Evolutionary conservation across 2,113 vertebrate genomes (phyloP).

Genomic region (Anser brachyrhynchus): DNA sequence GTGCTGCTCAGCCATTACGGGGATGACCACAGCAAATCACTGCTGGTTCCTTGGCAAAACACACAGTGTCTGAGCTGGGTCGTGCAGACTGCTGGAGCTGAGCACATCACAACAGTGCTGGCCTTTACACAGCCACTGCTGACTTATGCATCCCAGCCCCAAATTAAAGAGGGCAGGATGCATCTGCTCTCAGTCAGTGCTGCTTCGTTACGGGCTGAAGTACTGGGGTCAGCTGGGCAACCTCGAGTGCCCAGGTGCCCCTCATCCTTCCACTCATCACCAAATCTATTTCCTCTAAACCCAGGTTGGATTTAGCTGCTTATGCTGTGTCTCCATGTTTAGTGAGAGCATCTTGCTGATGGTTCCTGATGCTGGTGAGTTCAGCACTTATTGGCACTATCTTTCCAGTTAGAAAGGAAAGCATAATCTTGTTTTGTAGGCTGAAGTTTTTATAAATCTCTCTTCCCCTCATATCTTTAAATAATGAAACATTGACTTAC

Average conservation of each 20-base stretch:
- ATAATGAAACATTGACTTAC: neutral
- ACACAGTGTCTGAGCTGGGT: neutral
- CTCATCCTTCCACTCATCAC: neutral
- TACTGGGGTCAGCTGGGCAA: neutral
- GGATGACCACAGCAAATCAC: neutral
- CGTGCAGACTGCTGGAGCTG: neutral
- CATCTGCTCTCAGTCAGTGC: neutral
- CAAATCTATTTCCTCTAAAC: neutral
- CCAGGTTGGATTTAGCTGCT: neutral
- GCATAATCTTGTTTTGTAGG: neutral
- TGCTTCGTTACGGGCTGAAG: neutral
- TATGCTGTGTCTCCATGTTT: neutral
- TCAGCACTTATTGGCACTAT: neutral
- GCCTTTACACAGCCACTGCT: no score
- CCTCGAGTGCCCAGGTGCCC: neutral
- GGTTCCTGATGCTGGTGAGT: neutral
- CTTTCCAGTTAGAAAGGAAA: neutral
- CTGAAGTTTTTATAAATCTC: neutral
- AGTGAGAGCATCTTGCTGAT: neutral
- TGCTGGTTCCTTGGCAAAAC: neutral
- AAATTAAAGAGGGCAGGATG: no score
- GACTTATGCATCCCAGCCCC: no score
- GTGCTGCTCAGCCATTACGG: neutral
- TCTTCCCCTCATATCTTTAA: neutral
- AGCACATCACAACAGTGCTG: rapidly evolving